Conservation (phyloP, 92 coral and sea anemone genomes). For the Porites cylindrica region DNA sequence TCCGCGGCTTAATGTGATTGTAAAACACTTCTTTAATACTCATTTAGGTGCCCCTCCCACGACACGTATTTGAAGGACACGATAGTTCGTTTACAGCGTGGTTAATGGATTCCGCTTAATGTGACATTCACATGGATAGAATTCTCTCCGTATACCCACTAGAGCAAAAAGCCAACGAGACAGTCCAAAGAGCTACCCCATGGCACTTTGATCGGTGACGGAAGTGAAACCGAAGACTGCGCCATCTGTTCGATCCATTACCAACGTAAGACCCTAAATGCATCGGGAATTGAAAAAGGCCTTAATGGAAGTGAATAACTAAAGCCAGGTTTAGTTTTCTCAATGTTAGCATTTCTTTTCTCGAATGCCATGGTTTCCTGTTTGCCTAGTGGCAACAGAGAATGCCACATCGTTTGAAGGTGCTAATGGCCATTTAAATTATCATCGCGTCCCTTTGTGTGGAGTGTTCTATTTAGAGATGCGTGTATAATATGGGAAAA, state of each 20-base stretch:
- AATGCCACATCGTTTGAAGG: conserved; percentile 75
- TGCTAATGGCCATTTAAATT: conserved; percentile 66
- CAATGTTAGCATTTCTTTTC: conserved; percentile 80
- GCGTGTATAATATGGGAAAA: conserved; percentile 72
- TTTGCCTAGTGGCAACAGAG: conserved; percentile 75
- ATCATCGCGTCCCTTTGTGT: conserved; percentile 83
- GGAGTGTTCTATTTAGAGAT: conserved; percentile 88
- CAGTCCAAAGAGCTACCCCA: conserved; percentile 49
- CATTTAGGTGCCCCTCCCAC: conserved; percentile 97
- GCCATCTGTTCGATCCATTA: conserved; percentile 81
- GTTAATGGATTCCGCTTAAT: conserved; percentile 44
- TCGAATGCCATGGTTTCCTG: conserved; percentile 91
- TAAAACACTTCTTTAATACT: conserved; percentile 94
- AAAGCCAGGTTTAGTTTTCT: conserved; percentile 48
- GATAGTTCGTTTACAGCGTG: conserved; percentile 37
- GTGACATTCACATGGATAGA: conserved; percentile 34
- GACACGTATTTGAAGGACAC: conserved; percentile 71
- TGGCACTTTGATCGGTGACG: conserved; percentile 70
- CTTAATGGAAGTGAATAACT: conserved; percentile 84
- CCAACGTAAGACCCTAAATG: conserved; percentile 71
- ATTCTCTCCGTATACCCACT: conserved; percentile 38
- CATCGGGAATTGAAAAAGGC: conserved; percentile 65
- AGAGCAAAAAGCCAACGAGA: conserved; percentile 41
- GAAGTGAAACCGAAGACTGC: conserved; percentile 87
- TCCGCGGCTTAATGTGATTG: conserved; percentile 98